Conservation (phyloP, 2,888 invertebrate species). For the Drosophila koepferae region DNA sequence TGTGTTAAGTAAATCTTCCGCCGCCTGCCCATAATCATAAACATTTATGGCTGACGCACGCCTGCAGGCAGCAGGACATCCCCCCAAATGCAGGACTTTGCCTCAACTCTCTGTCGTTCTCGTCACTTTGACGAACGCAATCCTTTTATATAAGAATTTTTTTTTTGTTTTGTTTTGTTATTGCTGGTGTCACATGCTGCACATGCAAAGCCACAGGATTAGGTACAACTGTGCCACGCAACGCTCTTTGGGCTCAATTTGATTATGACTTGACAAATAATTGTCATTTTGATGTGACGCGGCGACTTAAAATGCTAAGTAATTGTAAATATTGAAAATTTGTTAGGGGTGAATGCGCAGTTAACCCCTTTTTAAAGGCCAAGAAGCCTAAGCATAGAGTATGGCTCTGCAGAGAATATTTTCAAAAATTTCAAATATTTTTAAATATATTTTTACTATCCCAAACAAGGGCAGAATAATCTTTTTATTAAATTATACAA, state of each 20-base stretch:
- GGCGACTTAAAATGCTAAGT: constrained; percentile 76
- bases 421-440: neutral
- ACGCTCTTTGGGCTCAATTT: constrained; percentile 65
- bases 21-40: constrained; percentile 84
- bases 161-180: neutral
- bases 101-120: constrained; percentile 18
- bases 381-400: neutral
- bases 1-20: constrained; percentile 79
- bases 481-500: neutral
- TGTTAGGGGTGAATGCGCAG: constrained; percentile 41
- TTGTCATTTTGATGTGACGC: constrained; percentile 79
- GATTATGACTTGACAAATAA: constrained; percentile 82
- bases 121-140: constrained; percentile 78
- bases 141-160: constrained; percentile 54
- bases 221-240: constrained; percentile 71
- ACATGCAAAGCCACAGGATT: constrained; percentile 78
- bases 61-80: constrained; percentile 62
- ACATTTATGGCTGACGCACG: constrained; percentile 83
- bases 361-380: constrained; percentile 58
- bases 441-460: neutral
- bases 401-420: neutral
- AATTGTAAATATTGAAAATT: constrained; percentile 80
- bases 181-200: constrained; percentile 32
- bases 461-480: neutral
- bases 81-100: constrained; percentile 38